Percentiles rank a stretch among this genome's conserved stretches.
Conservation (phyloP, 2,888 invertebrate species). For the Falcaria lacertinaria region DNA sequence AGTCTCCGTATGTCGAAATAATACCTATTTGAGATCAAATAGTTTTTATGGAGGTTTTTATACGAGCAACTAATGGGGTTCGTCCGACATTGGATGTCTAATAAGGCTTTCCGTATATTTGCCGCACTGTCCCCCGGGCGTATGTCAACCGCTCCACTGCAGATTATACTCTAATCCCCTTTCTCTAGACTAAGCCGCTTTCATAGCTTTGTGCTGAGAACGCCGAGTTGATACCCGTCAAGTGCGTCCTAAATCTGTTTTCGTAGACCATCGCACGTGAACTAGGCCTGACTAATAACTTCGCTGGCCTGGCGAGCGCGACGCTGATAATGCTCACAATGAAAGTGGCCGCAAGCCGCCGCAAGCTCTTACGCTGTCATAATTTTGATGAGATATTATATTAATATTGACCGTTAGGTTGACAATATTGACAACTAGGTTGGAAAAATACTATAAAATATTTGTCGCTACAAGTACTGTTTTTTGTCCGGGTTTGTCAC, state of each 20-base stretch:
- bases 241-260: slow-evolving; percentile 66
- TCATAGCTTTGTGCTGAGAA: slow-evolving; percentile 69
- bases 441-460: no score
- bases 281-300: not conserved
- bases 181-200: slow-evolving; percentile 71
- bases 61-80: not conserved
- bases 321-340: not conserved
- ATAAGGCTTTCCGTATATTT: slow-evolving; percentile 22
- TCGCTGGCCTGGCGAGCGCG: not conserved
- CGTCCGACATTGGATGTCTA: not conserved
- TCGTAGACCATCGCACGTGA: slow-evolving; percentile 25
- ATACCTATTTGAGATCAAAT: not conserved
- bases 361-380: not conserved
- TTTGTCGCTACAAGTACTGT: no score
- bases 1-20: no score
- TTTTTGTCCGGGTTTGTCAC: no score
- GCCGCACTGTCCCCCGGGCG: slow-evolving; percentile 48
- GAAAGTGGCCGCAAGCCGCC: not conserved
- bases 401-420: no score
- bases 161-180: slow-evolving; percentile 73
- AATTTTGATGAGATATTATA: not conserved
- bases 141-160: slow-evolving; percentile 68
- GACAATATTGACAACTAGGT: no score
- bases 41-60: not conserved
- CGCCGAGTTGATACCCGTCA: slow-evolving; percentile 63